Conservation (phyloP, 2,888 invertebrate genomes). For the Epistrophella euchroma region DNA sequence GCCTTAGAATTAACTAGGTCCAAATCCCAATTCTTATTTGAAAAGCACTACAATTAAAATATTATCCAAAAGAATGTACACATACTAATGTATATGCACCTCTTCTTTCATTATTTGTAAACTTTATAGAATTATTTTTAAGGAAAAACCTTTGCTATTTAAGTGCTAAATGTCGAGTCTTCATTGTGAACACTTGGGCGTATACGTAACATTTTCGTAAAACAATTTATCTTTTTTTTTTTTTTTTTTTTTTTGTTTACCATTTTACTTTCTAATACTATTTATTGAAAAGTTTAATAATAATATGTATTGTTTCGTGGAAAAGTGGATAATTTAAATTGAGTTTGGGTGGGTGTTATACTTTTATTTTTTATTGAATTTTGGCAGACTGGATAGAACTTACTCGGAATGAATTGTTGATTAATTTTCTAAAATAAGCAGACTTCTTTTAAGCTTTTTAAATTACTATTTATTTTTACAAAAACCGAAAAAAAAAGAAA, state of each 20-base stretch:
- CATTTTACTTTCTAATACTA: conserved; percentile 3
- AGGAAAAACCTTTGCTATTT: not conserved
- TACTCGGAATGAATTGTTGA: conserved; percentile 4
- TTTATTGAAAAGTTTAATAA: conserved; percentile 23
- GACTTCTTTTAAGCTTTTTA: not conserved
- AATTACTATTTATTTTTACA: not conserved
- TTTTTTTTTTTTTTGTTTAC: conserved; percentile 36
- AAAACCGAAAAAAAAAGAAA: not conserved
- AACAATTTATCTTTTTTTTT: not conserved
- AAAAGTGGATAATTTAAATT: not conserved
- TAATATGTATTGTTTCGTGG: not conserved
- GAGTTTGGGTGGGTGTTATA: not conserved
- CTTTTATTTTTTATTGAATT: not conserved
- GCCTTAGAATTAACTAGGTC: too few species aligned
- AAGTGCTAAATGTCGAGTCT: conserved; percentile 9
- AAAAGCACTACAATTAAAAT: too few species aligned
- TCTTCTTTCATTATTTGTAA: not conserved
- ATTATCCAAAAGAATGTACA: too few species aligned
- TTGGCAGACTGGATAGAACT: not conserved
- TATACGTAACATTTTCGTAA: conserved; percentile 48
- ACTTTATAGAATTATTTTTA: not conserved
- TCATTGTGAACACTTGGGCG: conserved; percentile 44
- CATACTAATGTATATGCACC: too few species aligned
- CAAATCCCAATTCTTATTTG: too few species aligned
- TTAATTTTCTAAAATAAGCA: not conserved